Base-by-base conservation (phyloP, 2,888 invertebrate genomes). In the Xanthorhoe spadicearia region DNA sequence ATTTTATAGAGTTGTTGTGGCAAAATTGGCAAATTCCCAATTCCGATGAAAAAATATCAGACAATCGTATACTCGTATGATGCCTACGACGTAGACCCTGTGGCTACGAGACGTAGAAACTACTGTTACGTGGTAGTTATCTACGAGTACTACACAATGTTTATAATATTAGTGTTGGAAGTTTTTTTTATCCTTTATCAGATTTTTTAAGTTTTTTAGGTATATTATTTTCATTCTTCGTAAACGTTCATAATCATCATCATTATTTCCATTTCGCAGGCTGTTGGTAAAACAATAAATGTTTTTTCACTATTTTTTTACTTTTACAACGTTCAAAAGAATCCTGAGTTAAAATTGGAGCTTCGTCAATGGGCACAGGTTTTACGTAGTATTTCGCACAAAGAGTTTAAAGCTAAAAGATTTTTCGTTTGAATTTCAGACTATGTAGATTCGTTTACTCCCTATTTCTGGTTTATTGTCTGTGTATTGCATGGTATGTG, bases 1-100 rank as follows among this genome's bases (percentile, higher is more conserved):
- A 53, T 63, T 63, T 63, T 63, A 63, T 46, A 15, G 50, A 28
- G 18, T 58, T 63, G 57, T 58, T 58, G 51, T 63, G 56, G 55
- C 52, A 52, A 43, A 51, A 51, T 51, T 56, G 56, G 62, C 50
- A 56, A 48, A 52, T 13, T 3, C 52, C 57, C 51, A 52, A 63
- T 52, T 53, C 10, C 19, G 32, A 38, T 13, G 38, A 46, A 61
- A 48, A 50, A 56, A 51, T 58, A 48, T 13, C 6, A 17, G 32
- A 48, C 19, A 23, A 56, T 52, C 32, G 32, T 43, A 51, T 57
- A 53, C 35, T n/a, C n/a, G n/a, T n/a, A n/a, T n/a, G 51, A 18
- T 15, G 50, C 43, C 62, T 63, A 57, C 55, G 55, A 13, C 62
- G 56, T 63, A 63, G 56, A 57, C 38, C 51, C 51, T 59, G 18